A percentile compares a stretch with the other conserved stretches of the same genome.
phyloP scores from a whole-genome alignment of 2,888 invertebrate species.

The Galerucella nymphaeae region DNA sequence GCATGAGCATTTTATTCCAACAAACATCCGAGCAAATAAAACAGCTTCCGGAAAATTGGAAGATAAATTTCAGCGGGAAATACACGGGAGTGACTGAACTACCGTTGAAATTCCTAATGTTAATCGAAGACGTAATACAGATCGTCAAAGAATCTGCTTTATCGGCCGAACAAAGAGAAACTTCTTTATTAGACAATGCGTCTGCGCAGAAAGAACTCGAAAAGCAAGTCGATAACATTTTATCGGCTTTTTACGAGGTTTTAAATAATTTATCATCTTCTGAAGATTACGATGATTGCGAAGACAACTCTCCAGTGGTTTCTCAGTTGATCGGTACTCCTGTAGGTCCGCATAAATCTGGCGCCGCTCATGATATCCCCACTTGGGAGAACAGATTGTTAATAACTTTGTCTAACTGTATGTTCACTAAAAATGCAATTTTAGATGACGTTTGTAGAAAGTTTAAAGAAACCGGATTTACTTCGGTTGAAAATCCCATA shows the following conservation, averaged over 20 bases:
- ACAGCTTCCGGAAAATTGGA: conserved; percentile 86
- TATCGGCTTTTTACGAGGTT: conserved; percentile 74
- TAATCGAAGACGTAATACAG: conserved; percentile 79
- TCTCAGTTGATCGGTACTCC: conserved; percentile 76
- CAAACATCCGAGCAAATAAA: conserved; percentile 84
- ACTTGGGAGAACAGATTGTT: conserved; percentile 85
- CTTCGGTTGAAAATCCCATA: conserved; percentile 75
- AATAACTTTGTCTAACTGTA: conserved; percentile 89
- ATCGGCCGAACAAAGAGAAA: conserved; percentile 76
- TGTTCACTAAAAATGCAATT: conserved; percentile 81
- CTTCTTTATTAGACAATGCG: conserved; percentile 68
- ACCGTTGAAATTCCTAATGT: conserved; percentile 79
- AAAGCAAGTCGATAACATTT: conserved; percentile 70
- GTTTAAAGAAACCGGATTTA: conserved; percentile 78
- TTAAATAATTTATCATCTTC: conserved; percentile 80
- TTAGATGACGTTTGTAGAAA: conserved; percentile 77
- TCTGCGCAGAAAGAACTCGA: conserved; percentile 67
- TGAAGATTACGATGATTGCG: conserved; percentile 73
- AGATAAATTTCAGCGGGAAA: conserved; percentile 83
- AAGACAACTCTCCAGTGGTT: conserved; percentile 68
- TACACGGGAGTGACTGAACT: conserved; percentile 69
- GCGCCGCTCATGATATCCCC: conserved; percentile 60
- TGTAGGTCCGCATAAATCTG: conserved; percentile 60
- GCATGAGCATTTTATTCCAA: conserved; percentile 86
- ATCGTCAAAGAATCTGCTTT: conserved; percentile 77